These are phyloP conservation scores for Harpagoxenus sublaevis DNA, from an alignment of 2,888 invertebrate genomes.

Conservation along the genomic window DNA sequence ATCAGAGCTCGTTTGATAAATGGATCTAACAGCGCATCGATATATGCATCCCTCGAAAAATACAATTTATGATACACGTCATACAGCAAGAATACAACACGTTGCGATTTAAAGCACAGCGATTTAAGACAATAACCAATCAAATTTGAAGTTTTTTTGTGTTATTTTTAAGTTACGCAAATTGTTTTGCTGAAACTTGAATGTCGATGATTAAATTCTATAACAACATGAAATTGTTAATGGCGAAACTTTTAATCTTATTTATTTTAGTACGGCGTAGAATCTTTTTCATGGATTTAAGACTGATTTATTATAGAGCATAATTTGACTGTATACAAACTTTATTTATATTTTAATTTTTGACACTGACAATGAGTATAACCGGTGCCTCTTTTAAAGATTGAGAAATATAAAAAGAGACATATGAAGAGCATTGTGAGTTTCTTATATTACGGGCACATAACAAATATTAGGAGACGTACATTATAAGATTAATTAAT, in stretches of 20 bases:
- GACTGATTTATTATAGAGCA: neutral
- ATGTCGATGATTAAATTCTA: neutral
- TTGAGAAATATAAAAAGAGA: too few relatives aligned
- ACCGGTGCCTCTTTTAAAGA: too few relatives aligned
- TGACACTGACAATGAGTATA: too few relatives aligned
- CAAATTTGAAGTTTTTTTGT: neutral
- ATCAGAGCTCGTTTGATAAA: slow-evolving; percentile 64
- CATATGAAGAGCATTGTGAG: too few relatives aligned
- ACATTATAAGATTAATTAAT: too few relatives aligned
- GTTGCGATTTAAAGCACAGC: neutral
- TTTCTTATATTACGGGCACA: too few relatives aligned
- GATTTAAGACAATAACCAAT: slow-evolving; percentile 1
- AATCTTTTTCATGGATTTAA: slow-evolving; percentile 4
- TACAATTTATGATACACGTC: slow-evolving; percentile 38
- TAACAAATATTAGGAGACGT: too few relatives aligned
- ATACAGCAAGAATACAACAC: neutral
- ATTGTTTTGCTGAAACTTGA: neutral
- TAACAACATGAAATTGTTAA: neutral
- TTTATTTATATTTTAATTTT: neutral
- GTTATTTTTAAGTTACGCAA: neutral
- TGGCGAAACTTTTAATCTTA: neutral
- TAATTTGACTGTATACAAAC: neutral
- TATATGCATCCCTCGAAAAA: slow-evolving; percentile 39
- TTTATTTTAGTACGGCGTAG: neutral
- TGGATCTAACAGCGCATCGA: slow-evolving; percentile 60